Evolutionary conservation across 2,797 vertebrate genomes (phyloP).

Genomic region (Muscicapa striata): DNA sequence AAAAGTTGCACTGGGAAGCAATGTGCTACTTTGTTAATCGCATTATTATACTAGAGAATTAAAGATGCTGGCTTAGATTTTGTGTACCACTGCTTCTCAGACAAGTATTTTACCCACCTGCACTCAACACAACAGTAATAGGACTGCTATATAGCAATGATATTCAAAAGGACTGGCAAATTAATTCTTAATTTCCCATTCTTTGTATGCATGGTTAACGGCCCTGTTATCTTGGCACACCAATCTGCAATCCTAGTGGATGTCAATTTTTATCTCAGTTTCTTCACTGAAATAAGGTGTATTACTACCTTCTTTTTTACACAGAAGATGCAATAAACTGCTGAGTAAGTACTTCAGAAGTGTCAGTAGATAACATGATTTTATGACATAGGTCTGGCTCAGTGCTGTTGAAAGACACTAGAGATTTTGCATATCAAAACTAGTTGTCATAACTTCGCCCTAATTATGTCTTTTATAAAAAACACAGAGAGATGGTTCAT

Average conservation of each 20-base stretch:
- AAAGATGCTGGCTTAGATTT: not conserved
- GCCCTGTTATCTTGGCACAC: not conserved
- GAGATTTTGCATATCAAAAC: not conserved
- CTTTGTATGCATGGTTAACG: not conserved
- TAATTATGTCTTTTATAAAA: not conserved
- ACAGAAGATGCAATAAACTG: not conserved
- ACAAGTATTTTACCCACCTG: not conserved
- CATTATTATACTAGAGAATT: not conserved
- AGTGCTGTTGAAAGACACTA: not conserved
- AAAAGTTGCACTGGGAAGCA: not conserved
- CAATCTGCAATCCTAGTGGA: not conserved
- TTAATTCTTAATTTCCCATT: not conserved
- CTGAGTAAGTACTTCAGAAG: not conserved
- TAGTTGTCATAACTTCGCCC: not conserved
- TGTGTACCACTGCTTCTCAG: not conserved
- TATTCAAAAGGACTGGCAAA: not conserved
- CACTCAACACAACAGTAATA: not conserved
- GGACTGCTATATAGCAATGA: not conserved
- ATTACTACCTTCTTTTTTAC: not conserved
- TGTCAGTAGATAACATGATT: not conserved
- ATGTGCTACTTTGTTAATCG: not conserved
- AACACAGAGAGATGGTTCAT: not conserved
- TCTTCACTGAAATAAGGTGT: not conserved
- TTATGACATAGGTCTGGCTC: not conserved
- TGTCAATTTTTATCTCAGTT: not conserved